These are phyloP conservation scores for Lethenteron camtschaticum DNA, from an alignment of 2,113 vertebrate species.

Conservation along the genomic window DNA sequence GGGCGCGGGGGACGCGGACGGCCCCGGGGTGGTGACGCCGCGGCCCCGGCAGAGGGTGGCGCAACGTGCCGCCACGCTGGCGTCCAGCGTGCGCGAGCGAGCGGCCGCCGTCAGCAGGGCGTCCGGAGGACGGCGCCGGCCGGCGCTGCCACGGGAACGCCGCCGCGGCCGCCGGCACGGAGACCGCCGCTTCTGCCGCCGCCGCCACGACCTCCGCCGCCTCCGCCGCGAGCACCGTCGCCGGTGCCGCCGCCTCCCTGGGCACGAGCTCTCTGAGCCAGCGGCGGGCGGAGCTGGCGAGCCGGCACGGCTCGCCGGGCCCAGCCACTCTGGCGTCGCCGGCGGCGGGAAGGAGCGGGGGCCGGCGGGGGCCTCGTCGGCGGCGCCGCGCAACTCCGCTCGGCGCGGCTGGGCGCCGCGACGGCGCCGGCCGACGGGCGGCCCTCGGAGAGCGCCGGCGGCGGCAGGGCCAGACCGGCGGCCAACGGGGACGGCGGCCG, in stretches of 20 bases:
- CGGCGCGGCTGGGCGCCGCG: background rate
- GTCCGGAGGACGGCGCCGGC: background rate
- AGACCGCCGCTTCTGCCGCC: slow-evolving; percentile 45
- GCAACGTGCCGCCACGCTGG: too few relatives aligned
- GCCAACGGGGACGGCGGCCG: background rate
- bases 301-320: background rate
- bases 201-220: slow-evolving; percentile 33
- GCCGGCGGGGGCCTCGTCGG: background rate
- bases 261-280: too few relatives aligned
- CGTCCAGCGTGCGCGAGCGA: too few relatives aligned
- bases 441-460: background rate
- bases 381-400: background rate
- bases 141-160: slow-evolving; percentile 25
- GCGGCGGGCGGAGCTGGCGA: too few relatives aligned
- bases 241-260: too few relatives aligned
- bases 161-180: slow-evolving; percentile 44
- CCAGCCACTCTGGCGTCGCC: background rate
- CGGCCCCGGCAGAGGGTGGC: too few relatives aligned
- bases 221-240: slow-evolving; percentile 55
- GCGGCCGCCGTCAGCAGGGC: too few relatives aligned
- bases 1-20: too few relatives aligned
- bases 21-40: too few relatives aligned
- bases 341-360: background rate
- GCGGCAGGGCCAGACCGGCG: background rate
- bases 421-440: background rate